These are phyloP conservation scores for Notechis scutatus DNA, from an alignment of 2,113 vertebrate species.

Conservation along the genomic window DNA sequence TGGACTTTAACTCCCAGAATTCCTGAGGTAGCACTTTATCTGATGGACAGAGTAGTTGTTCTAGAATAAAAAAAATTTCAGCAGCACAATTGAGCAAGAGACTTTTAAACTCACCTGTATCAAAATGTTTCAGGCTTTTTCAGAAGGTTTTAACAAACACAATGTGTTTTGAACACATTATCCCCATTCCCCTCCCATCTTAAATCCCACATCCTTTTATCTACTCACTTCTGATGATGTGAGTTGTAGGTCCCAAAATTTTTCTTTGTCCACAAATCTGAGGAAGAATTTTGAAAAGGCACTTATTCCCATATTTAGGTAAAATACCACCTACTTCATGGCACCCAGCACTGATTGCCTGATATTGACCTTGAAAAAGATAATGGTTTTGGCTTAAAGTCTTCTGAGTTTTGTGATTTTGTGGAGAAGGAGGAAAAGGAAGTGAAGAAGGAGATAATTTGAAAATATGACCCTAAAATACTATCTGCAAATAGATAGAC, in stretches of 20 bases:
- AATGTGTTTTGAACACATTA: background rate
- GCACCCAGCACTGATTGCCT: background rate
- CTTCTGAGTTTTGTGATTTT: background rate
- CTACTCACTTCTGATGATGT: background rate
- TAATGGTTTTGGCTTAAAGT: background rate
- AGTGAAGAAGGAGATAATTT: fast-evolving
- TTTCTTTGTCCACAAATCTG: background rate
- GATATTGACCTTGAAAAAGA: too few relatives aligned
- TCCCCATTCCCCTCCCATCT: background rate
- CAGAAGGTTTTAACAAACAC: background rate
- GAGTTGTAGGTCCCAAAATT: background rate
- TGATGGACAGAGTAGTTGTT: background rate
- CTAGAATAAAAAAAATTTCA: background rate
- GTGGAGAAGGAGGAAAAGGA: too few relatives aligned
- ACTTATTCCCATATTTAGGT: background rate
- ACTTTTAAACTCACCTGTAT: background rate
- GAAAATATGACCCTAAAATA: background rate
- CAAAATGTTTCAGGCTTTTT: background rate
- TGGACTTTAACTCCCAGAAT: too few relatives aligned
- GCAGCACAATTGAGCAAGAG: background rate
- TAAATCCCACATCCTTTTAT: background rate
- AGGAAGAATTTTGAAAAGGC: background rate
- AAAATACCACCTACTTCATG: background rate
- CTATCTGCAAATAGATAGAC: background rate
- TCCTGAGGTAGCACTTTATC: background rate